A percentile compares a stretch with the other conserved stretches of the same genome.
phyloP scores from a whole-genome alignment of 2,113 vertebrate species.

The Progne subis region DNA sequence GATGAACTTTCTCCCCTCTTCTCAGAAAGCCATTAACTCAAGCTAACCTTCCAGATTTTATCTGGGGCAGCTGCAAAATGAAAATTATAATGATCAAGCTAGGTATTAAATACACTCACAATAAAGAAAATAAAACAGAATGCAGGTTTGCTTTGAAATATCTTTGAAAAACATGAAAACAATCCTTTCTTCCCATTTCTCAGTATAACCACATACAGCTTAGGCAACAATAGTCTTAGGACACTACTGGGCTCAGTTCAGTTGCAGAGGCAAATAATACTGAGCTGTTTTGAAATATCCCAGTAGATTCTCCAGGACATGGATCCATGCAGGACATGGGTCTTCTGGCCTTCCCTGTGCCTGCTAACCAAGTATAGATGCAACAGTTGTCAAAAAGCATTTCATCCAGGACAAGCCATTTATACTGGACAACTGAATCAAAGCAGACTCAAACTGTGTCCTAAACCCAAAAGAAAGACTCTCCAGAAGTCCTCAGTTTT shows the following conservation, averaged over 20 bases:
- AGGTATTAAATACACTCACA: not conserved
- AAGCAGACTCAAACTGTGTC: not conserved
- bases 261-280: not conserved
- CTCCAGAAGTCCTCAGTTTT: not conserved
- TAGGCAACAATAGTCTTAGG: not conserved
- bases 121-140: not conserved
- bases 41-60: not conserved
- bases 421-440: not conserved
- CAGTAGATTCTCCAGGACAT: fast-evolving
- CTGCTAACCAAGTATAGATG: not conserved
- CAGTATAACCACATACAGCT: not conserved
- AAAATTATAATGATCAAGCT: not conserved
- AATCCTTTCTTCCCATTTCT: not conserved
- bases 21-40: slow-evolving; percentile 41
- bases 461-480: not conserved
- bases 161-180: not conserved
- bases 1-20: not conserved
- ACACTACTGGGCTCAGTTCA: not conserved
- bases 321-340: not conserved
- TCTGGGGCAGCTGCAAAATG: not conserved
- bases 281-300: not conserved
- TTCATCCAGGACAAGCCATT: not conserved
- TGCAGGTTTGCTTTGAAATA: not conserved
- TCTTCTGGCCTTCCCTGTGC: not conserved
- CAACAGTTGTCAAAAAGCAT: not conserved